These are phyloP conservation scores for Loxodonta africana DNA, from an alignment of 2,113 vertebrate genomes.

Conservation along the genomic window DNA sequence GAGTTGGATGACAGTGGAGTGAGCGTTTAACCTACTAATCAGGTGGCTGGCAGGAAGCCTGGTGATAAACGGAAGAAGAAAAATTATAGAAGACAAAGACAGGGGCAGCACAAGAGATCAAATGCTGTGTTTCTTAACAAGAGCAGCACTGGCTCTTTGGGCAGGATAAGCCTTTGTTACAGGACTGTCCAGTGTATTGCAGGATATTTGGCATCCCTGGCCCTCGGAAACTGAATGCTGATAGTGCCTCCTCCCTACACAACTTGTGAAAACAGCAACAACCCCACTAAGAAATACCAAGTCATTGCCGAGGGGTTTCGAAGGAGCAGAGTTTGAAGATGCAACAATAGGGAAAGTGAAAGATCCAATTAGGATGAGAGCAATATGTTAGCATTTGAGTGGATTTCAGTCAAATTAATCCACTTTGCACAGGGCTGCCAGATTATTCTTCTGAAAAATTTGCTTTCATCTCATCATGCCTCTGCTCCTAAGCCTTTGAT, in stretches of 20 bases:
- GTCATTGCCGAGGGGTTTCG: background rate
- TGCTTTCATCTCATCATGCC: background rate
- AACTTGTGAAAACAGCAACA: background rate
- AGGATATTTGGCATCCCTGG: background rate
- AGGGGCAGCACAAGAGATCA: background rate
- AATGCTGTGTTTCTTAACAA: background rate
- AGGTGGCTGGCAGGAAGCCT: constrained; percentile 71
- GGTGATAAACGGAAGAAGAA: constrained; percentile 62
- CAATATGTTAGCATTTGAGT: background rate
- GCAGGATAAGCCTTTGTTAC: background rate
- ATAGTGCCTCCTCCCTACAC: too few species aligned
- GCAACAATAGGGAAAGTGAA: background rate
- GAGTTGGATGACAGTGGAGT: constrained; percentile 71
- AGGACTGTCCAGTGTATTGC: background rate
- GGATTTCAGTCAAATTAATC: constrained; percentile 5
- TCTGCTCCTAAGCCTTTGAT: background rate
- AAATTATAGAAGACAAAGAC: constrained; percentile 49
- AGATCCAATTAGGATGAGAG: constrained; percentile 25
- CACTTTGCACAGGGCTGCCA: background rate
- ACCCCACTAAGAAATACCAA: background rate
- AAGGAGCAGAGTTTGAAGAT: constrained; percentile 28
- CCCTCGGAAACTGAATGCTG: background rate
- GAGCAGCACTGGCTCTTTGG: background rate
- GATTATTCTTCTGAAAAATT: background rate
- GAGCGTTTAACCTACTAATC: constrained; percentile 78